phyloP scores from a whole-genome alignment of 2,888 invertebrate genomes.

The Phyllotreta striolata region DNA sequence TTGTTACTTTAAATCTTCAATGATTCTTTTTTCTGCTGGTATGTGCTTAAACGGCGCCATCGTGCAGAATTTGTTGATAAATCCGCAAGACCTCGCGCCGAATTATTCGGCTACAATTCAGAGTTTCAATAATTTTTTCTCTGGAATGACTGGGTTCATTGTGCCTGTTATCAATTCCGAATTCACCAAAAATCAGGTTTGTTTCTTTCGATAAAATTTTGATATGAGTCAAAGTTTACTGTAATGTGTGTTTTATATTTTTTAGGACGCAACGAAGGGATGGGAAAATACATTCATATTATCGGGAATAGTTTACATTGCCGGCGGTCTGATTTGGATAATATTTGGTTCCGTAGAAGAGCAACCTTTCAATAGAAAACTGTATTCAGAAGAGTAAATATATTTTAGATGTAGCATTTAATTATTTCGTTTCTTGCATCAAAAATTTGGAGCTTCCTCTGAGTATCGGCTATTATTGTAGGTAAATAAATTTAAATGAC shows the following conservation, averaged over 20 bases:
- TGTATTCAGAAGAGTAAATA: slow-evolving; percentile 4
- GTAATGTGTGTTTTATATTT: slow-evolving; percentile 20
- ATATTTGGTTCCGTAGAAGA: slow-evolving; percentile 58
- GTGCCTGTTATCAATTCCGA: slow-evolving; percentile 47
- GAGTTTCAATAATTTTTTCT: slow-evolving; percentile 49
- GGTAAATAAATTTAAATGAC: too few relatives aligned
- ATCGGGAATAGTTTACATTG: slow-evolving; percentile 54
- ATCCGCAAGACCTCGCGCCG: slow-evolving; percentile 52
- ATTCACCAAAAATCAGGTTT: slow-evolving; percentile 43
- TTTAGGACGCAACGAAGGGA: slow-evolving; percentile 57
- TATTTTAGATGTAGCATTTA: not conserved
- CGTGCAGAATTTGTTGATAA: slow-evolving; percentile 48
- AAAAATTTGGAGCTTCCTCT: too few relatives aligned
- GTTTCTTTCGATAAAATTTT: slow-evolving; percentile 14
- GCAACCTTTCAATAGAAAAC: slow-evolving; percentile 57
- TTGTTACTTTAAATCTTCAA: slow-evolving; percentile 42
- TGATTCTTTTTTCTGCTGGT: slow-evolving; percentile 46
- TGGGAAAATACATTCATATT: slow-evolving; percentile 60
- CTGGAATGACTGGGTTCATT: slow-evolving; percentile 50
- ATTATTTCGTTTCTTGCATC: too few relatives aligned
- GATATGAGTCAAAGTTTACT: not conserved
- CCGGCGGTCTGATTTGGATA: slow-evolving; percentile 56
- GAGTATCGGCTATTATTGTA: too few relatives aligned
- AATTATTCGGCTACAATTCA: slow-evolving; percentile 52
- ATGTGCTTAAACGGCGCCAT: slow-evolving; percentile 50